phyloP scores from a whole-genome alignment of 2,113 vertebrate genomes.

The Phoenicopterus ruber region DNA sequence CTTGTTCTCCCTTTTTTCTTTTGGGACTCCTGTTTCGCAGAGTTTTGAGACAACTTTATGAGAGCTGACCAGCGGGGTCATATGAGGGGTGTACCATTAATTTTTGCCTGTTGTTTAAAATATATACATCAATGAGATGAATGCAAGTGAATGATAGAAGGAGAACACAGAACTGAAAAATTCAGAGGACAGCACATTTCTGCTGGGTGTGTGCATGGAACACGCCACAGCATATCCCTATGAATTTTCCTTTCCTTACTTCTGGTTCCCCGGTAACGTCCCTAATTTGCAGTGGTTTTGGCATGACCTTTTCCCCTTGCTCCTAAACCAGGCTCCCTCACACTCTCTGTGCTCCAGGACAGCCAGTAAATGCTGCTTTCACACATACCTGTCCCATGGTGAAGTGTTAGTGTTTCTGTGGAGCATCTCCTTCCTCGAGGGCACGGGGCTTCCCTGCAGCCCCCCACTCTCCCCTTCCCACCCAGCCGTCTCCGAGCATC shows the following conservation, averaged over 20 bases:
- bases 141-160: neutral
- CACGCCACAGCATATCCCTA: neutral
- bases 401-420: neutral
- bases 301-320: neutral
- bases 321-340: neutral
- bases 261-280: neutral
- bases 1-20: neutral
- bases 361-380: neutral
- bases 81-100: neutral
- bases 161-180: neutral
- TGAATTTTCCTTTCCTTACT: neutral
- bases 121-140: neutral
- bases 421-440: neutral
- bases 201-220: neutral
- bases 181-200: neutral
- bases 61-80: neutral
- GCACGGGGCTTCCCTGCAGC: neutral
- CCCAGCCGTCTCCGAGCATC: neutral
- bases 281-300: neutral
- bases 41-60: neutral
- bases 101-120: neutral
- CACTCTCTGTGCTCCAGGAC: neutral
- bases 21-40: neutral
- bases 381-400: accelerated
- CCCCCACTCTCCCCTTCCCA: neutral